Conservation (phyloP, 35 echinoderm and acorn worm genomes). For the Lytechinus pictus region DNA sequence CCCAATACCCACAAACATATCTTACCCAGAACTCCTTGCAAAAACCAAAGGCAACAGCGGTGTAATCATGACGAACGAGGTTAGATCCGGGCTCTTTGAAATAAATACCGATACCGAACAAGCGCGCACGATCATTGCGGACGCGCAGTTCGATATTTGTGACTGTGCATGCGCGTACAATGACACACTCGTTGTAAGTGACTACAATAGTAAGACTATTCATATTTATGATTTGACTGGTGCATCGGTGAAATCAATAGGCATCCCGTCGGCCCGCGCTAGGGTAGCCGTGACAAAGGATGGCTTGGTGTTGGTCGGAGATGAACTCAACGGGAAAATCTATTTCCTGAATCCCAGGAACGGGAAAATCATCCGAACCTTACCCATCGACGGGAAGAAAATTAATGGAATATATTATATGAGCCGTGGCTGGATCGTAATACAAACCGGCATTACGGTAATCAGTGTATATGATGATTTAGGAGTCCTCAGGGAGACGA, state of each 20-base stretch:
- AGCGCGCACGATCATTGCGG: neutral
- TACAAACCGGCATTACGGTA: neutral
- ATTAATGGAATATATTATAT: neutral
- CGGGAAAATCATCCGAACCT: slow-evolving; percentile 16
- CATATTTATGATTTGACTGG: slow-evolving; percentile 12
- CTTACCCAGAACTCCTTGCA: slow-evolving; percentile 17
- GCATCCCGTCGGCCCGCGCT: neutral
- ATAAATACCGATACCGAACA: slow-evolving; percentile 21
- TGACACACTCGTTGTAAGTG: neutral
- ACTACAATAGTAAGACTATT: slow-evolving; percentile 45
- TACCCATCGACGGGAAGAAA: slow-evolving; percentile 15
- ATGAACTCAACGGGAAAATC: slow-evolving; percentile 21
- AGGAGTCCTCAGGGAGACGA: neutral
- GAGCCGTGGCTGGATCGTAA: slow-evolving; percentile 18
- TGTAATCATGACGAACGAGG: slow-evolving; percentile 43
- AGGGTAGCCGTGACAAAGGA: slow-evolving; percentile 7
- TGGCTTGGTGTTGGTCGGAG: neutral
- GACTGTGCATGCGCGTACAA: slow-evolving; percentile 17
- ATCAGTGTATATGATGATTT: slow-evolving; percentile 16
- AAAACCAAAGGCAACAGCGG: too few relatives aligned
- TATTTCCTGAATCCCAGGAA: slow-evolving; percentile 27
- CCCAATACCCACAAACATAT: neutral
- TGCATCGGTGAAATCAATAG: neutral
- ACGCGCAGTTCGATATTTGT: slow-evolving; percentile 29
- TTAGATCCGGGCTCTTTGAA: slow-evolving; percentile 35